Base-by-base conservation (phyloP, 2,888 invertebrate species). In the Scrobipalpa costella region DNA sequence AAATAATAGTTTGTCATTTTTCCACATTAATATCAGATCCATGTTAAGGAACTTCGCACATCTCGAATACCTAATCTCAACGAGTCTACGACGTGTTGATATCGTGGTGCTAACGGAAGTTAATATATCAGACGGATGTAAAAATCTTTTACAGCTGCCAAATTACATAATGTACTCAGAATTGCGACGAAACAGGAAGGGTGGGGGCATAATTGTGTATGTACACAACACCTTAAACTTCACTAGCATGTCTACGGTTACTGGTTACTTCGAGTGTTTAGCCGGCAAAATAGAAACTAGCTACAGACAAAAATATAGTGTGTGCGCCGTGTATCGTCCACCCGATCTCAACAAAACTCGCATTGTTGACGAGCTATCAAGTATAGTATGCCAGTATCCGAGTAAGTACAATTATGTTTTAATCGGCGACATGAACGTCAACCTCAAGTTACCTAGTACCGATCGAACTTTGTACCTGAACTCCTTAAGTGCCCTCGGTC, bases 371-470 rank as follows among this genome's bases (percentile, higher is more conserved):
- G 58, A 58, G 38, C 8, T 57, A 19, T 11, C 27, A 0, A 3
- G 13, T n/a, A 1, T 36, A 2, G 15, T 57, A 57, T 15, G 15
- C 17, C 3, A 1, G 17, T 57, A 50, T 21, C 17, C 50, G 11
- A 9, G 19, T 19, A 57, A 57, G 2, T 1, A 17, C 13, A 57
- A 5, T 38, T 57, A n/a, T 57, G 38, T 50, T 11, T 9, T 57
- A 17, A 36, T 57, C 1, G 57, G 57, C 9, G 57, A 57, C 57
- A 57, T 57, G 17, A 57, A 57, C 38, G 17, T 57, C 1, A 17
- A 50, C 21, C 7, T 50, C 2, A 50, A 50, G 11, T 7, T 11
- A 1, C 3, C 1, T 6, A 21, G 1, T 7, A 7, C 19, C 9
- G 8, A 7, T 21, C 8, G 8, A 17, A 17, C 50, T 19, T 17